Percentiles rank a stretch among this genome's conserved stretches.
Conservation (phyloP, 2,888 invertebrate species). For the Andrena dorsata region DNA sequence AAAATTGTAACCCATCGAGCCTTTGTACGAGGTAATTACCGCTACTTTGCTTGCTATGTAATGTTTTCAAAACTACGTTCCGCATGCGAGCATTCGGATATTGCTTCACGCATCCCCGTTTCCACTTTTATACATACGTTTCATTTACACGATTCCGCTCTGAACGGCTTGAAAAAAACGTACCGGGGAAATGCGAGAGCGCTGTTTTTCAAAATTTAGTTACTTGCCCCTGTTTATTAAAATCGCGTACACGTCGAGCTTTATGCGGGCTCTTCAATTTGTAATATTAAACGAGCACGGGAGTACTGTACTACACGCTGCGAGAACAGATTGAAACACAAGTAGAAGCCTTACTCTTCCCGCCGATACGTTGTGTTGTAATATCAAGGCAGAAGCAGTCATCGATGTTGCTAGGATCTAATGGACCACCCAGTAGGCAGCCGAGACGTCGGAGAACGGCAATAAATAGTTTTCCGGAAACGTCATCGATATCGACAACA, state of each 20-base stretch:
- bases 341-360: too few species aligned
- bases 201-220: slow-evolving; percentile 7
- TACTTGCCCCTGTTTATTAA: slow-evolving; percentile 19
- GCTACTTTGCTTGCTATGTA: slow-evolving; percentile 34
- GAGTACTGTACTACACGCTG: too few species aligned
- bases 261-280: too few species aligned
- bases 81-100: neutral
- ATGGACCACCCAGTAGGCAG: neutral
- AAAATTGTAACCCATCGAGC: slow-evolving; percentile 29
- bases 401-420: neutral
- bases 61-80: slow-evolving; percentile 25
- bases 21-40: slow-evolving; percentile 16
- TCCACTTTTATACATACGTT: neutral
- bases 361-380: too few species aligned
- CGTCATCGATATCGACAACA: slow-evolving; percentile 45
- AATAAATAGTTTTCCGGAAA: slow-evolving; percentile 40
- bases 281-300: neutral
- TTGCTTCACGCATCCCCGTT: neutral
- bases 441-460: slow-evolving; percentile 12
- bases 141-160: neutral
- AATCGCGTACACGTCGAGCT: neutral
- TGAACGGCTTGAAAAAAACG: neutral
- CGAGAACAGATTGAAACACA: too few species aligned
- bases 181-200: neutral
- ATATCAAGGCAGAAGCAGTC: too few species aligned